A percentile compares a stretch with the other conserved stretches of the same genome.
phyloP scores from a whole-genome alignment of 1,140 invertebrate species.

The Papilio xuthus region DNA sequence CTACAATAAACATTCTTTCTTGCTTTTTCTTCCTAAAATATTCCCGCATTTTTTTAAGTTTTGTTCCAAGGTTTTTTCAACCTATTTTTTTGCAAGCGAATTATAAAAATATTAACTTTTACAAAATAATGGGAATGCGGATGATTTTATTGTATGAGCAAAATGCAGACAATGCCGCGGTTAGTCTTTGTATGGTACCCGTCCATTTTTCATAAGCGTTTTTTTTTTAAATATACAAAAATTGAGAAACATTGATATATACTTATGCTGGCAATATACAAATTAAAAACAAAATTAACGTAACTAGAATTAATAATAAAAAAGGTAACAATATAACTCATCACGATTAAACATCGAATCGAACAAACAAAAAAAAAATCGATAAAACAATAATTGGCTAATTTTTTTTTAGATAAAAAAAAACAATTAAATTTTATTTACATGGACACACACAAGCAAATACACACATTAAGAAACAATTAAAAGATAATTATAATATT shows the following conservation, averaged over 20 bases:
- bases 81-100: background rate
- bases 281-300: slow-evolving; percentile 35
- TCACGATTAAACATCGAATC: slow-evolving; percentile 29
- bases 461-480: background rate
- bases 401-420: slow-evolving; percentile 32
- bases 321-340: slow-evolving; percentile 33
- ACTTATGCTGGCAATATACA: slow-evolving; percentile 8
- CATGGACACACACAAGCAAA: slow-evolving; percentile 21
- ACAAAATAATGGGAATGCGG: slow-evolving; percentile 20
- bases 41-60: background rate
- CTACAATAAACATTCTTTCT: slow-evolving; percentile 6
- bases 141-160: slow-evolving; percentile 8
- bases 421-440: slow-evolving; percentile 25
- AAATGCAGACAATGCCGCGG: background rate
- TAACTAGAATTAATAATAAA: slow-evolving; percentile 29
- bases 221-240: background rate
- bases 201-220: slow-evolving; percentile 11
- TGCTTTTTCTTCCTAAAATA: background rate
- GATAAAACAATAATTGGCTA: slow-evolving; percentile 32
- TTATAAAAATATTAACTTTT: slow-evolving; percentile 27
- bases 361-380: slow-evolving; percentile 29
- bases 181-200: slow-evolving; percentile 25
- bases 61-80: background rate
- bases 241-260: slow-evolving; percentile 13
- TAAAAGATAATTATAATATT: background rate